Evolutionary conservation across 2,797 vertebrate genomes (phyloP).

Genomic region (Crocodylus rhombifer): DNA sequence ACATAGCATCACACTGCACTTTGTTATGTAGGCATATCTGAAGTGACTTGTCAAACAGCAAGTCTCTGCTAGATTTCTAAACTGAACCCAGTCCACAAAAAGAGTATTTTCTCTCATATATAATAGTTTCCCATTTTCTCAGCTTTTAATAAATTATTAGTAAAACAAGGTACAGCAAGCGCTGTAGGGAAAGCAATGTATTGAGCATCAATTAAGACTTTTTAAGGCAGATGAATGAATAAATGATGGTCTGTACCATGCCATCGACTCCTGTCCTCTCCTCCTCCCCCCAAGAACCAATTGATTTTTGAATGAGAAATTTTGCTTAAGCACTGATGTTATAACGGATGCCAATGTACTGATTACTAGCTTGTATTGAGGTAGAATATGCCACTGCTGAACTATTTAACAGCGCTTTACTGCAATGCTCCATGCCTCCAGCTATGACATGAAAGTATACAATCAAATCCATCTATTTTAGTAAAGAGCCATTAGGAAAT

Average conservation of each 20-base stretch:
- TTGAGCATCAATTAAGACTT: not conserved
- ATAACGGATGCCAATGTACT: rapidly evolving
- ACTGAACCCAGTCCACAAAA: not conserved
- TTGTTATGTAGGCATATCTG: too few species aligned
- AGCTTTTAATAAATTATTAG: not conserved
- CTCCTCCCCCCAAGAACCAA: not conserved
- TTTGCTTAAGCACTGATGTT: not conserved
- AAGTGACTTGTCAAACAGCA: not conserved
- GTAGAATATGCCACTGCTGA: not conserved
- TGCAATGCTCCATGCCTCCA: not conserved
- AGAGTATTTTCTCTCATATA: rapidly evolving
- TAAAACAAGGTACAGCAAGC: not conserved
- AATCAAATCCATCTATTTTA: not conserved
- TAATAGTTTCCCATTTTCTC: not conserved
- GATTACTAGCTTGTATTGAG: not conserved
- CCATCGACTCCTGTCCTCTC: not conserved
- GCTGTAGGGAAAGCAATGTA: not conserved
- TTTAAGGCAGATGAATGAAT: not conserved
- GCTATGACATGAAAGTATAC: not conserved
- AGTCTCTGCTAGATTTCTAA: not conserved
- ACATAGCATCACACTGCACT: too few species aligned
- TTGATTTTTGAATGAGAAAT: not conserved
- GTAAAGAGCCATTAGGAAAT: slow-evolving; percentile 34
- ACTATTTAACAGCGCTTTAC: not conserved
- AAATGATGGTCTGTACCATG: not conserved